These are phyloP conservation scores for Carassius auratus DNA, from an alignment of 2,113 vertebrate species.

Conservation along the genomic window DNA sequence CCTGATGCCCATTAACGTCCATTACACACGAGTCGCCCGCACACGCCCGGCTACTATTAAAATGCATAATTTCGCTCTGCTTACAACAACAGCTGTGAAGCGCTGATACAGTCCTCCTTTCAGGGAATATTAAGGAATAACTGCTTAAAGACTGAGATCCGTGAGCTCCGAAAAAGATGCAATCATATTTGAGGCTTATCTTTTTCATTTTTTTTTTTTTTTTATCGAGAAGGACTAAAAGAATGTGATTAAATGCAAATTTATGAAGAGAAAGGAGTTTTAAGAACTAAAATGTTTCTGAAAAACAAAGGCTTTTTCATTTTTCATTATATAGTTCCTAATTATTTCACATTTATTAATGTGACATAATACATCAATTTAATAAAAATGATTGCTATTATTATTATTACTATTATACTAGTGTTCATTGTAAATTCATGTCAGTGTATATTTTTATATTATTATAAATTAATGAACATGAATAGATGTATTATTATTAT, in stretches of 20 bases:
- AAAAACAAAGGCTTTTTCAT: neutral
- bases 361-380: neutral
- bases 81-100: slow-evolving; percentile 53
- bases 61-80: slow-evolving; percentile 55
- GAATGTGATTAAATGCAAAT: neutral
- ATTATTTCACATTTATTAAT: neutral
- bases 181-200: neutral
- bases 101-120: slow-evolving; percentile 30
- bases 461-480: neutral
- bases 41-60: slow-evolving; percentile 50
- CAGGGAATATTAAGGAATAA: slow-evolving; percentile 41
- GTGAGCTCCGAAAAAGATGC: neutral
- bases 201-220: slow-evolving; percentile 1
- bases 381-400: neutral
- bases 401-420: neutral
- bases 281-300: neutral
- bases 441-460: neutral
- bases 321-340: neutral
- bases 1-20: slow-evolving; percentile 90
- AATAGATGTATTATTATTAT: neutral
- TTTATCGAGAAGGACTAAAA: neutral
- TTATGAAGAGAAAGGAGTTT: neutral
- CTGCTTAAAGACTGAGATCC: slow-evolving; percentile 2
- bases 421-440: neutral
- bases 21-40: slow-evolving; percentile 63